phyloP scores from a whole-genome alignment of 2,888 invertebrate species.

The Strigamia crassipes region DNA sequence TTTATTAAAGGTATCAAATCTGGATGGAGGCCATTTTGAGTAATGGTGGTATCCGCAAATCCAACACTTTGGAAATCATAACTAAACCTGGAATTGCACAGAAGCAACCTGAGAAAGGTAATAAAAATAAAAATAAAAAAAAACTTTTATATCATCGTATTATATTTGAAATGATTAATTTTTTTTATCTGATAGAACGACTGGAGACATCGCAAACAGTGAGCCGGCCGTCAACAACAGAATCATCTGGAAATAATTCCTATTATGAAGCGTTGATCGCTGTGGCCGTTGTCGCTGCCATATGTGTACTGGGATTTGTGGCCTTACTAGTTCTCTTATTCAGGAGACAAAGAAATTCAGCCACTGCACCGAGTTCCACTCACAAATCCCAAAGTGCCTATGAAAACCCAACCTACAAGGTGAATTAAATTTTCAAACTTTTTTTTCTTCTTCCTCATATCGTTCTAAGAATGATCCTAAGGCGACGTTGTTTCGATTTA shows the following conservation, averaged over 20 bases:
- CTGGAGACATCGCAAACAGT: conserved; percentile 49
- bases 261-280: conserved; percentile 88
- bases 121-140: not conserved
- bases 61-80: conserved; percentile 83
- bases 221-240: conserved; percentile 54
- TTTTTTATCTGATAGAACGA: not conserved
- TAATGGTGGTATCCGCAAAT: conserved; percentile 86
- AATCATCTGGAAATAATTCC: conserved; percentile 64
- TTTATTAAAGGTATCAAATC: conserved; percentile 70
- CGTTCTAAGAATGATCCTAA: conserved; percentile 17
- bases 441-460: not conserved
- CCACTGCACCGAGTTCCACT: conserved; percentile 79
- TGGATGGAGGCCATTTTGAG: conserved; percentile 89
- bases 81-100: conserved; percentile 72
- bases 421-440: conserved; percentile 57
- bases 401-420: conserved; percentile 92
- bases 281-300: conserved; percentile 82
- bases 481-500: conserved; percentile 36
- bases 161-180: not conserved
- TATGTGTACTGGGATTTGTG: conserved; percentile 80
- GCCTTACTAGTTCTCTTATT: conserved; percentile 79
- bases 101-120: conserved; percentile 50
- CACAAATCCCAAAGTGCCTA: conserved; percentile 84
- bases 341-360: conserved; percentile 68
- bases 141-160: not conserved